Evolutionary conservation across 1,140 invertebrate species (phyloP), one percentile per base, ranked within the genome.

Genomic region (Hyles vespertilio): DNA sequence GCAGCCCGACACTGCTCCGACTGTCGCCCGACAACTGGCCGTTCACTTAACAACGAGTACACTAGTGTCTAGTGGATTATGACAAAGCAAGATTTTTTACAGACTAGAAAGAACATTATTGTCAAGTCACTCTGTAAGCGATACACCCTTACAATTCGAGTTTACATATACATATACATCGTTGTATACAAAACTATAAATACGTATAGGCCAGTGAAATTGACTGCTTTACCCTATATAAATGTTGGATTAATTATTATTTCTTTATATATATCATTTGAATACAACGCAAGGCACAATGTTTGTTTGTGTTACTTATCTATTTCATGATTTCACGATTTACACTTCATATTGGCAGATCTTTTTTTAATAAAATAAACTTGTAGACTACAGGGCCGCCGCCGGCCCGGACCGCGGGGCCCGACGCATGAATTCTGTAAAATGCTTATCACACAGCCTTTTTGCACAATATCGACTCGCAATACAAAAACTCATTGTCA

Each of bases 41-140:
- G 44, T 3, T 52, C 9, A 55, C 44, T 46, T 55, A 55, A 55
- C 53, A 55, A 34, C 45, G n/a, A 49, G 40, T 54, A 54, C 22
- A 22, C 22, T 22, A 22, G 22, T 22, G 44, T 11, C 58, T 60
- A 59, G 44, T 52, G 49, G 43, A 55, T 55, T 46, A 48, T 56
- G 69, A 79, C 76, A 81, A 85, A 83, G 74, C 70, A 80, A 81
- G 72, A 72, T 74, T 73, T 73, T 67, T 74, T 70, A 75, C 61
- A 82, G 84, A 87, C 84, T 87, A 87, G 84, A 87, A 69, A 74
- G 70, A 65, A 72, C 77, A 70, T 86, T 87, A 87, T 87, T 87
- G 84, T 87, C 84, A 61, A 74, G 73, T 79, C 75, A 78, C 82
- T 84, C 77, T 74, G 72, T 59, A 77, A 74, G 74, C 77, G 58